A percentile compares a stretch with the other conserved stretches of the same genome.
phyloP scores from a whole-genome alignment of 2,113 vertebrate species.

The Ammodytes dubius region DNA sequence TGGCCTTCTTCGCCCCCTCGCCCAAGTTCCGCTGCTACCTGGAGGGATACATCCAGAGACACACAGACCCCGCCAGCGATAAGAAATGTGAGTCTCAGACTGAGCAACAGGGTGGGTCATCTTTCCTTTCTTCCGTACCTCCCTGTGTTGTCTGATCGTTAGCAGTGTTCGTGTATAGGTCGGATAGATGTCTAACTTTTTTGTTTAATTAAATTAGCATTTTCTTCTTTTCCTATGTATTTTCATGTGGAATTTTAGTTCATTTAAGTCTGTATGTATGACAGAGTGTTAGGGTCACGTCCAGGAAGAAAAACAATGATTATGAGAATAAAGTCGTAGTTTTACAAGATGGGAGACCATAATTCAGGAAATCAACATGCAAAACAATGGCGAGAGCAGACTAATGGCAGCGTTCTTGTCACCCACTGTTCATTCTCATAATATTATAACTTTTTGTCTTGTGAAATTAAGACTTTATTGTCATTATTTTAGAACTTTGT shows the following conservation, averaged over 20 bases:
- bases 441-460: no score
- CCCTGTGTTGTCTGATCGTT: conserved; percentile 46
- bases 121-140: conserved; percentile 70
- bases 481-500: no score
- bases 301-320: no score
- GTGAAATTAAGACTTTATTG: no score
- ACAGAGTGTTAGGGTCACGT: no score
- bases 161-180: neutral
- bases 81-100: conserved; percentile 89
- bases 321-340: no score
- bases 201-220: neutral
- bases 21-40: conserved; percentile 93
- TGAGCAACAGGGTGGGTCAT: conserved; percentile 79
- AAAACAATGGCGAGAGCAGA: no score
- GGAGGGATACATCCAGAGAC: conserved; percentile 94
- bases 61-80: conserved; percentile 88
- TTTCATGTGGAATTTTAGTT: neutral
- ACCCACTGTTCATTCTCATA: no score
- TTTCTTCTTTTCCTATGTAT: neutral
- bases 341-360: no score
- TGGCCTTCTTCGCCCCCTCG: conserved; percentile 93
- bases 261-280: neutral
- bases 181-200: neutral
- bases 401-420: no score
- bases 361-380: no score